Conservation (phyloP, 1,140 invertebrate species). For the Aphis gossypii region DNA sequence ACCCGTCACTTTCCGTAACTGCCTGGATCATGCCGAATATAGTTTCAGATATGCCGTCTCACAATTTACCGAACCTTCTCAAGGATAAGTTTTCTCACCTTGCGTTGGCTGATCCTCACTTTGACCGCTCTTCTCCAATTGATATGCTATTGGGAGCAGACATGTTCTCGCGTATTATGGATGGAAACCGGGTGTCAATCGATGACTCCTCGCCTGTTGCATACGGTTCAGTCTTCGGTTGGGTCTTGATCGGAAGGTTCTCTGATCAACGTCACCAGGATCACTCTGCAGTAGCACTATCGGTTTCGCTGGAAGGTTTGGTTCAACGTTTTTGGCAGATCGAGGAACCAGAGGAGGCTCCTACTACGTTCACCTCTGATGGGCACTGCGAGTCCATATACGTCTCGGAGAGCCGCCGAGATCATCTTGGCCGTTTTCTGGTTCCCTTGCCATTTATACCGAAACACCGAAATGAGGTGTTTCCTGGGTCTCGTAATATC, state of each 20-base stretch:
- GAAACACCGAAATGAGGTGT: neutral
- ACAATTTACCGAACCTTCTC: neutral
- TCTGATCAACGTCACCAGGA: neutral
- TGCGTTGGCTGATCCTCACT: conserved; percentile 33
- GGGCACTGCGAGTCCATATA: neutral
- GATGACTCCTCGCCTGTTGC: neutral
- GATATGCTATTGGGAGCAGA: conserved; percentile 54
- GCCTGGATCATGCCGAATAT: neutral
- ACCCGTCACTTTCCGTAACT: neutral
- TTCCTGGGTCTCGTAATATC: neutral
- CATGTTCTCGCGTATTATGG: conserved; percentile 27
- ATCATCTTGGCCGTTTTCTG: neutral
- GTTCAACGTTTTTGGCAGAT: neutral
- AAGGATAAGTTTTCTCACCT: neutral
- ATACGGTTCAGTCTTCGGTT: conserved; percentile 19
- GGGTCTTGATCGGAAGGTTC: neutral
- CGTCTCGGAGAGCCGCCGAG: neutral
- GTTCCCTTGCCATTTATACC: neutral
- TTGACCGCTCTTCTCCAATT: neutral
- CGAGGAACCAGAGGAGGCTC: neutral
- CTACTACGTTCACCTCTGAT: neutral
- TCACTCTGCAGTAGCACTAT: neutral
- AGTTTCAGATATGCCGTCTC: neutral
- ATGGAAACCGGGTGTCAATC: neutral
- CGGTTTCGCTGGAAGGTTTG: neutral